Percentiles rank a stretch among this genome's conserved stretches.
Conservation (phyloP, 2,888 invertebrate species). For the Phoenoteleia sp. region DNA sequence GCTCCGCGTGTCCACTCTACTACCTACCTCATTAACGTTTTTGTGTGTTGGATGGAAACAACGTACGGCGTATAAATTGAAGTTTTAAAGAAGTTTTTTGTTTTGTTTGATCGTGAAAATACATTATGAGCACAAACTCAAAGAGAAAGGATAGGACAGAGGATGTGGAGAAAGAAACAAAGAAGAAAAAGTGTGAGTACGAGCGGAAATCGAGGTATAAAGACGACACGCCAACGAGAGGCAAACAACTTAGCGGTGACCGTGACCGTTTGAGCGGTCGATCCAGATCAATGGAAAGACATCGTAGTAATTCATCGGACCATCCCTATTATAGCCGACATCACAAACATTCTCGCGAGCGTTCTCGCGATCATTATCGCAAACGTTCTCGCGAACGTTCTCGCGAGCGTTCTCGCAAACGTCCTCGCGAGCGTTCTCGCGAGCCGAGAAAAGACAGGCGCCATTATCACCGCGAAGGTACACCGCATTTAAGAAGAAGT, state of each 20-base stretch:
- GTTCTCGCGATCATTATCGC: background rate
- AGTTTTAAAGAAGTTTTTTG: too few species aligned
- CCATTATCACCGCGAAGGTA: too few species aligned
- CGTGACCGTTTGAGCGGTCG: background rate
- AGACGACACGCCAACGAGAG: too few species aligned
- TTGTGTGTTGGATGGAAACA: background rate
- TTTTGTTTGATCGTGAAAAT: too few species aligned
- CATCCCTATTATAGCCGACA: background rate
- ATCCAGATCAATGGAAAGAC: background rate
- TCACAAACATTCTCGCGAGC: background rate
- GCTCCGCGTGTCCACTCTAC: too few species aligned
- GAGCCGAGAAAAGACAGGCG: background rate
- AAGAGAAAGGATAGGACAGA: too few species aligned
- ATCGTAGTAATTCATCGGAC: background rate
- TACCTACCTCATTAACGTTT: conserved; percentile 35
- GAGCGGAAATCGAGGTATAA: too few species aligned
- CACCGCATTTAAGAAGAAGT: too few species aligned
- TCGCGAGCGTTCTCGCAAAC: background rate
- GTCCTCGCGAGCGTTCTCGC: background rate
- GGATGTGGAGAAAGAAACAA: too few species aligned
- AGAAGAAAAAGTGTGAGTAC: too few species aligned
- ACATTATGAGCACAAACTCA: background rate
- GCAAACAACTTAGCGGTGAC: too few species aligned
- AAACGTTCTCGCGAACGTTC: background rate
- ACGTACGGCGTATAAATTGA: background rate